Evolutionary conservation across 1,140 invertebrate species (phyloP).

Genomic region (Ceratosolen fusciceps): DNA sequence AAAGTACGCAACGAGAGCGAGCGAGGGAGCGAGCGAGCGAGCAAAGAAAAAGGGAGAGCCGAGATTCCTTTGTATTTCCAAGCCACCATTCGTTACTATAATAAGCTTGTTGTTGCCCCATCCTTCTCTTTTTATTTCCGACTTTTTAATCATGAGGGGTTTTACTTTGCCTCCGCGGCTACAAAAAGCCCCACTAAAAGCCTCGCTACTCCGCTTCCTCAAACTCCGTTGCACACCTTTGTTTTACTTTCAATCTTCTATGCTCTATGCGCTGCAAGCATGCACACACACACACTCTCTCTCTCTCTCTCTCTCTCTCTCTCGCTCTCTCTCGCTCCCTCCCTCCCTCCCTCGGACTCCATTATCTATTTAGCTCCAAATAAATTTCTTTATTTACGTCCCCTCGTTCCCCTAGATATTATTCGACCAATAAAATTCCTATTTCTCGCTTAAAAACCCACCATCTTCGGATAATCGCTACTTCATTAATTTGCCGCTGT

Average conservation of each 20-base stretch:
- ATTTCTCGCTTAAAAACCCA: not conserved
- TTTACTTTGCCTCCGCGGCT: not conserved
- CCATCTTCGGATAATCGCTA: not conserved
- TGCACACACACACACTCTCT: too few relatives aligned
- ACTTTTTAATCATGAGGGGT: not conserved
- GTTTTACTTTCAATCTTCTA: not conserved
- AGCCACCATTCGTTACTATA: slow-evolving; percentile 39
- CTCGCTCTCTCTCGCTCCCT: not conserved
- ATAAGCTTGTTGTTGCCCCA: slow-evolving; percentile 28
- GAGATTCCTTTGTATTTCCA: slow-evolving; percentile 24
- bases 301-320: not conserved
- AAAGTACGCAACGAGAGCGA: not conserved
- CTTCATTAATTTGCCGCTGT: not conserved
- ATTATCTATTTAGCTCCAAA: not conserved
- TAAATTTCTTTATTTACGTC: not conserved
- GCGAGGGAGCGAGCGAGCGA: too few relatives aligned
- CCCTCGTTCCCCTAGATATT: not conserved
- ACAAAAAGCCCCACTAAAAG: slow-evolving; percentile 4
- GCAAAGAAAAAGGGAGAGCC: not conserved
- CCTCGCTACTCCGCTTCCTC: not conserved
- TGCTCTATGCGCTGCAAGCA: not conserved
- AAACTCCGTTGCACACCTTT: not conserved
- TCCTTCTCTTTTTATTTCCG: slow-evolving; percentile 18
- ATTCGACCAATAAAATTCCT: not conserved
- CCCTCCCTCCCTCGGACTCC: not conserved